Evolutionary conservation across 1,140 invertebrate species (phyloP), one percentile per base, ranked within the genome.

Genomic region (Drosophila santomea): DNA sequence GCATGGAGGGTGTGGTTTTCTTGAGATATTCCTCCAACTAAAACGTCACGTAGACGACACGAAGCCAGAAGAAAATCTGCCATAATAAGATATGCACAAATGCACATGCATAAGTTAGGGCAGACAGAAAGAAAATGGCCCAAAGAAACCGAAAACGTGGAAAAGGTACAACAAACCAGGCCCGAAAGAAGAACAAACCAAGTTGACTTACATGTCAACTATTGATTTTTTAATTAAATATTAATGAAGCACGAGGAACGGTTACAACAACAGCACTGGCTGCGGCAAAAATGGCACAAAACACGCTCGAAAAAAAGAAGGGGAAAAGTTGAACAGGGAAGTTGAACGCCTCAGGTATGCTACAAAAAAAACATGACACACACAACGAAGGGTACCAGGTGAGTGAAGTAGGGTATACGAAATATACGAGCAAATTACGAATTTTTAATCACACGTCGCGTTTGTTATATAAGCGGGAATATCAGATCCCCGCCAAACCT

Each of bases 201-300:
- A 74, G 69, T 60, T 89, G 73, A 75, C 80, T 83, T 90, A 90
- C 82, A 90, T 86, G 86, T 90, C 81, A 90, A 90, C 73, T 90
- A 90, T 90, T 83, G 86, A 90, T 90, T 90, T 90, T 90, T 90
- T 90, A 90, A 90, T 90, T 90, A 90, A 90, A 90, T 90, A 90
- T 90, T 86, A 90, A 90, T 90, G 86, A 90, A 90, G 81, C 81
- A 90, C 78, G 66, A 81, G 56, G 75, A 84, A 78, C 57, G 74
- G 45, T 61, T 54, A 56, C 47, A 36, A 20, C 41, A 52, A 23
- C 38, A 25, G 35, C 11, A 44, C 35, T n/a, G 54, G 15, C 39
- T 36, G 43, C 44, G 23, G 35, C 15, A 74, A 76, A 60, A 79
- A 78, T 62, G 71, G 50, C 54, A 67, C 48, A 62, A 52, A 74